Evolutionary conservation across 2,888 invertebrate species (phyloP).

Genomic region (Erynnis tages): DNA sequence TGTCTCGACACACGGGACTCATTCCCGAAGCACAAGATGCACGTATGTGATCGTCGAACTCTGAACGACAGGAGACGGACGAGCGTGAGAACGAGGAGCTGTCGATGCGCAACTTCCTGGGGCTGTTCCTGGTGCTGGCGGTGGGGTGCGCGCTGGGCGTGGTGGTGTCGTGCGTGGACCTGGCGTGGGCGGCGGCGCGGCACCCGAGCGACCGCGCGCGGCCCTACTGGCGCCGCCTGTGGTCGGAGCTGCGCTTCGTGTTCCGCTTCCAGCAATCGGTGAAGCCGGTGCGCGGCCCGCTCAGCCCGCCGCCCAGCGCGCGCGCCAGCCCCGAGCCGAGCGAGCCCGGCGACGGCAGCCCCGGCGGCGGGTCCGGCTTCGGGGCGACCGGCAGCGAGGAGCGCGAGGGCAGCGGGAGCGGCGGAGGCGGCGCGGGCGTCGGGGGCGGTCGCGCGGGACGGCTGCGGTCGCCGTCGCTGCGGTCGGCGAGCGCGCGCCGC

Average conservation of each 20-base stretch:
- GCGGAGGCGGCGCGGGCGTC: background rate
- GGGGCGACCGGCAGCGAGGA: background rate
- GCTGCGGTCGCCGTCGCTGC: slow-evolving; percentile 32
- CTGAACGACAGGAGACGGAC: slow-evolving; percentile 48
- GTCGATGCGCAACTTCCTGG: slow-evolving; percentile 88
- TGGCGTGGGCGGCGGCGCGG: slow-evolving; percentile 53
- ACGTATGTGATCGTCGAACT: too few species aligned
- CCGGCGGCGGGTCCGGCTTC: background rate
- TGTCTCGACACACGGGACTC: too few species aligned
- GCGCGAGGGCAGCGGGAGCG: background rate
- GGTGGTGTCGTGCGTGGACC: slow-evolving; percentile 85
- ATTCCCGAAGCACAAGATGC: too few species aligned
- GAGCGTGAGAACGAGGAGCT: slow-evolving; percentile 59
- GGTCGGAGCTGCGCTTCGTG: slow-evolving; percentile 65
- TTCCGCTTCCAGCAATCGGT: slow-evolving; percentile 63
- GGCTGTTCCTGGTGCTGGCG: slow-evolving; percentile 89
- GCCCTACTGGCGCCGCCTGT: slow-evolving; percentile 48
- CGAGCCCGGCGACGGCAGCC: slow-evolving; percentile 25
- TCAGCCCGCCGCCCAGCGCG: slow-evolving; percentile 33
- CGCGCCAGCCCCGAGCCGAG: slow-evolving; percentile 10
- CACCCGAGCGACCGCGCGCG: slow-evolving; percentile 44
- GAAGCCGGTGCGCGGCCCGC: slow-evolving; percentile 56
- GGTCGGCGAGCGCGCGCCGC: slow-evolving; percentile 46
- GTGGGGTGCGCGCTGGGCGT: slow-evolving; percentile 85
- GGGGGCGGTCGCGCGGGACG: background rate